Conservation (phyloP, 1,140 invertebrate genomes). For the Caenorhabditis briggsae region DNA sequence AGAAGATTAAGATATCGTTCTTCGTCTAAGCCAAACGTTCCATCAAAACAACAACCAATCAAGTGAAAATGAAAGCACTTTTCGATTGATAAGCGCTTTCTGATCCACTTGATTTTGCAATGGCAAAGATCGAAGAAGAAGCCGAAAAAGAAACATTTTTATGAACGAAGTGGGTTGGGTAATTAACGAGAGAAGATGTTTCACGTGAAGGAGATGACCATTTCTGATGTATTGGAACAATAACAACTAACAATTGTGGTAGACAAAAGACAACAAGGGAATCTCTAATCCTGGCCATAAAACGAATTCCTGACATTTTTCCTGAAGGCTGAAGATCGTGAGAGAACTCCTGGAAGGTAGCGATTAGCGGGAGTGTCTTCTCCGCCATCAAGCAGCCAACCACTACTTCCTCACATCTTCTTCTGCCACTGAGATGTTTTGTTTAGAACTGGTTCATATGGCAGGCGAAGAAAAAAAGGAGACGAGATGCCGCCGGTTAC, state of each 20-base stretch:
- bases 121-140: conserved; percentile 4
- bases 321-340: not conserved
- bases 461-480: not conserved
- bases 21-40: not conserved
- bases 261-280: not conserved
- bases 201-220: not conserved
- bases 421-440: conserved; percentile 46
- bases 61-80: conserved; percentile 4
- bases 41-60: conserved; percentile 20
- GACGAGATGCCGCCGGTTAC: conserved; percentile 23
- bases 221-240: not conserved
- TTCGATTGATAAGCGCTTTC: conserved; percentile 34
- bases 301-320: not conserved
- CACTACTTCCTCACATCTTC: conserved; percentile 43
- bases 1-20: conserved; percentile 1
- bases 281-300: not conserved
- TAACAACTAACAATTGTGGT: not conserved
- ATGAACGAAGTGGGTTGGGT: not conserved
- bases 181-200: not conserved
- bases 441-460: conserved; percentile 52
- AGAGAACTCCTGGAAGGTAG: not conserved
- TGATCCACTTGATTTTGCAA: not conserved
- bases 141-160: not conserved
- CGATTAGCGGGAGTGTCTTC: conserved; percentile 17
- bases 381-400: conserved; percentile 22